These are phyloP conservation scores for Scaptomyza graminum DNA, from an alignment of 1,140 invertebrate species.

Conservation along the genomic window DNA sequence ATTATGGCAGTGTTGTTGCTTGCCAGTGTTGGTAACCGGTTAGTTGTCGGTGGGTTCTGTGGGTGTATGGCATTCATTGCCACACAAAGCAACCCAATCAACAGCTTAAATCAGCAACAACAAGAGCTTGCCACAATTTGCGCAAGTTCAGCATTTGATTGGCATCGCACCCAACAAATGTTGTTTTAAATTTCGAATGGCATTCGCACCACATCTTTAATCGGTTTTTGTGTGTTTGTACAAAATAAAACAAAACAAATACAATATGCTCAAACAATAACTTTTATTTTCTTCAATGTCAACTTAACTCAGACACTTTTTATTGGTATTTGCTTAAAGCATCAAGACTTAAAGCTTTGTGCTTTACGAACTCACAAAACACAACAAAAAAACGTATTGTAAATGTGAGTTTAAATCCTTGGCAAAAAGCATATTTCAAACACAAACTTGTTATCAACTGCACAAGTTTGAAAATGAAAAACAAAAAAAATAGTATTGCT, in stretches of 20 bases:
- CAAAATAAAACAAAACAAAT: slow-evolving; percentile 64
- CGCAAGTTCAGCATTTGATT: slow-evolving; percentile 67
- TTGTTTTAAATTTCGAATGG: slow-evolving; percentile 71
- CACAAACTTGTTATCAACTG: slow-evolving; percentile 54
- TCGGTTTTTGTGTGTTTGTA: slow-evolving; percentile 42
- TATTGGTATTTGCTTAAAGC: slow-evolving; percentile 65
- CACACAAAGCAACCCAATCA: slow-evolving; percentile 69
- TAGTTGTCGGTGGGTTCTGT: not conserved
- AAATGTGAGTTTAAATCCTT: not conserved
- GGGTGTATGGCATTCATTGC: slow-evolving; percentile 37
- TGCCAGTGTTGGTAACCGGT: not conserved
- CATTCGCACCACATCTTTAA: slow-evolving; percentile 58
- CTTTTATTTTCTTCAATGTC: not conserved
- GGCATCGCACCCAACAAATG: slow-evolving; percentile 32
- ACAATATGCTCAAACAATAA: slow-evolving; percentile 51
- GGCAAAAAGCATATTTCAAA: slow-evolving; percentile 23
- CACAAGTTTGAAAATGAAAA: slow-evolving; percentile 26
- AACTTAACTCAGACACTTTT: slow-evolving; percentile 68
- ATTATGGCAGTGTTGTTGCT: slow-evolving; percentile 42
- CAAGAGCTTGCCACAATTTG: slow-evolving; percentile 75
- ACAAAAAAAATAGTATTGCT: slow-evolving; percentile 8
- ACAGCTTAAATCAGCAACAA: slow-evolving; percentile 54
- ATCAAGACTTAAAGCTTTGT: slow-evolving; percentile 9
- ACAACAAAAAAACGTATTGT: not conserved
- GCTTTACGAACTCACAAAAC: not conserved